A percentile compares a stretch with the other conserved stretches of the same genome.
Conservation (phyloP, 2,797 vertebrate species). For the Hippocampus kuda region DNA sequence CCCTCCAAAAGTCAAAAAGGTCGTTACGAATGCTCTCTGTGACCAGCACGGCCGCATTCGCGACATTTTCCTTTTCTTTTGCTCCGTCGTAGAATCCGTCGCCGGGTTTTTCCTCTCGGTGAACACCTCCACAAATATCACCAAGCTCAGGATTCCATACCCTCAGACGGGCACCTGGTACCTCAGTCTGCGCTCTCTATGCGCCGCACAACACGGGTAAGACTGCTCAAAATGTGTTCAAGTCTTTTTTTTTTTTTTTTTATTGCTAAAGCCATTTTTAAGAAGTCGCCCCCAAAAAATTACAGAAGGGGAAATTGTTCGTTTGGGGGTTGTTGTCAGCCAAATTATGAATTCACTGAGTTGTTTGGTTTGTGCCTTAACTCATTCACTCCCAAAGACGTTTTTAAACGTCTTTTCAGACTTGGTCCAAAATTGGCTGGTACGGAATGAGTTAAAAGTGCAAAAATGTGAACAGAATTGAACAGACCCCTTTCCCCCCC, state of each 20-base stretch:
- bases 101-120: conserved; percentile 83
- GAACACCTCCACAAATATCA: conserved; percentile 74
- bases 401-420: no score
- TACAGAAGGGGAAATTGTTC: conserved; percentile 10
- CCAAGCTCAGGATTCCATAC: conserved; percentile 86
- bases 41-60: not conserved
- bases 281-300: not conserved
- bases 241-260: not conserved
- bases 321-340: conserved; percentile 9
- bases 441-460: no score
- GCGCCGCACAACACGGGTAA: conserved; percentile 78
- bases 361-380: conserved; percentile 36
- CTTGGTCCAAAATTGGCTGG: no score
- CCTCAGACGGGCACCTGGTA: conserved; percentile 97
- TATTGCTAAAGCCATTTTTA: not conserved
- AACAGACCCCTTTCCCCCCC: conserved; percentile 17
- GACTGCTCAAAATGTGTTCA: conserved; percentile 20
- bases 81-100: conserved; percentile 67
- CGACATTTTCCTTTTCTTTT: conserved; percentile 1
- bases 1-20: not conserved
- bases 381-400: no score
- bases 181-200: conserved; percentile 84
- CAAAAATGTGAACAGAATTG: conserved; percentile 49
- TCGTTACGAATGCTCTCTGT: not conserved
- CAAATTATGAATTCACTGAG: conserved; percentile 23